Evolutionary conservation across 2,797 vertebrate species (phyloP).

Genomic region (Lepilemur ruficaudatus): DNA sequence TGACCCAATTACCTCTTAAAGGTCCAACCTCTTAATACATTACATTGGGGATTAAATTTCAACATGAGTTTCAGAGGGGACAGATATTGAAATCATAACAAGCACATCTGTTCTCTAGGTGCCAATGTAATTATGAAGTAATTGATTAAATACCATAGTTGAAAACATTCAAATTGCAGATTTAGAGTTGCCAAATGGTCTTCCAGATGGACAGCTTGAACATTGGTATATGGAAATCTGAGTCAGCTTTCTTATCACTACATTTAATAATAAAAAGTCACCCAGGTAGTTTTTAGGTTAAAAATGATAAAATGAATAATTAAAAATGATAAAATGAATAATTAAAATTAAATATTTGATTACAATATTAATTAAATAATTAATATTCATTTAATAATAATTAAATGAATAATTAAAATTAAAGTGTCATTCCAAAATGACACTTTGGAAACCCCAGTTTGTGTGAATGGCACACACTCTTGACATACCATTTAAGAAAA

Average conservation of each 20-base stretch:
- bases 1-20: background rate
- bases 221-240: background rate
- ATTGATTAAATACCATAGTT: background rate
- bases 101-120: background rate
- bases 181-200: background rate
- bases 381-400: no score
- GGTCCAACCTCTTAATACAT: background rate
- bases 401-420: no score
- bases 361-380: no score
- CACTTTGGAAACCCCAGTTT: background rate
- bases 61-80: background rate
- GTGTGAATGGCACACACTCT: background rate
- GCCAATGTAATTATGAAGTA: constrained; percentile 1
- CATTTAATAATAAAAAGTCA: background rate
- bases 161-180: constrained; percentile 26
- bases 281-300: background rate
- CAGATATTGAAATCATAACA: background rate
- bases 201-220: constrained; percentile 29
- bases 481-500: background rate
- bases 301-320: background rate
- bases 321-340: background rate
- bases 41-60: background rate
- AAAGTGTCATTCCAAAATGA: background rate
- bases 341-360: no score
- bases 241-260: background rate